Percentiles rank a stretch among this genome's conserved stretches.
Conservation (phyloP, 2,888 invertebrate genomes). For the Lamellibrachia columna region DNA sequence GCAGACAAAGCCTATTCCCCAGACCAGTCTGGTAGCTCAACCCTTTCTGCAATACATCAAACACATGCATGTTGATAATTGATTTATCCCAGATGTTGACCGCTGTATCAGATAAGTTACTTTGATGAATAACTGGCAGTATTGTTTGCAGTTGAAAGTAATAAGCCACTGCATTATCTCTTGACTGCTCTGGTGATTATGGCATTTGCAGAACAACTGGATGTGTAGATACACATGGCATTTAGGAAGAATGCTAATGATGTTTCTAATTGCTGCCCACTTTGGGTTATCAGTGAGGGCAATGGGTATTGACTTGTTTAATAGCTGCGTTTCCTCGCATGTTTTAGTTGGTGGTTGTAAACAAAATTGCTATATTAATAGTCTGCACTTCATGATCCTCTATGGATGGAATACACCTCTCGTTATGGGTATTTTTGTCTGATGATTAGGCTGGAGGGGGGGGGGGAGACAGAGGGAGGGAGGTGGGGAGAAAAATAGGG, state of each 20-base stretch:
- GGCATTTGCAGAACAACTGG: neutral
- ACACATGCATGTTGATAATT: neutral
- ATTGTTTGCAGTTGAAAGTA: neutral
- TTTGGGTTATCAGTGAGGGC: neutral
- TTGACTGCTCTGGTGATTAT: neutral
- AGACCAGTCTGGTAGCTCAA: neutral
- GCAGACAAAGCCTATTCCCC: neutral
- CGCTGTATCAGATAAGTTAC: neutral
- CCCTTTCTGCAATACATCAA: neutral
- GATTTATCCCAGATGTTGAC: neutral
- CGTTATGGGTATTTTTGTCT: too few relatives aligned
- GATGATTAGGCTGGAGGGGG: too few relatives aligned
- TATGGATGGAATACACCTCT: neutral
- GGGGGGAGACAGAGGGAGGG: too few relatives aligned
- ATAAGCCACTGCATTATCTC: neutral
- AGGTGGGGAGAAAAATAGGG: too few relatives aligned
- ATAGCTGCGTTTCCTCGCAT: neutral
- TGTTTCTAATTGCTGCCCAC: neutral
- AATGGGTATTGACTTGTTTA: neutral
- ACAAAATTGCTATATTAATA: neutral
- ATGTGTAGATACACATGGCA: neutral
- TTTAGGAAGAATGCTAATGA: conserved; percentile 9
- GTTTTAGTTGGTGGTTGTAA: neutral
- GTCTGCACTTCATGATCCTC: neutral
- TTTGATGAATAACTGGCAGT: neutral